Conservation (phyloP, 30 jellyfish, hydroid and myxozoan genomes). For the Chrysaora quinquecirrha region DNA sequence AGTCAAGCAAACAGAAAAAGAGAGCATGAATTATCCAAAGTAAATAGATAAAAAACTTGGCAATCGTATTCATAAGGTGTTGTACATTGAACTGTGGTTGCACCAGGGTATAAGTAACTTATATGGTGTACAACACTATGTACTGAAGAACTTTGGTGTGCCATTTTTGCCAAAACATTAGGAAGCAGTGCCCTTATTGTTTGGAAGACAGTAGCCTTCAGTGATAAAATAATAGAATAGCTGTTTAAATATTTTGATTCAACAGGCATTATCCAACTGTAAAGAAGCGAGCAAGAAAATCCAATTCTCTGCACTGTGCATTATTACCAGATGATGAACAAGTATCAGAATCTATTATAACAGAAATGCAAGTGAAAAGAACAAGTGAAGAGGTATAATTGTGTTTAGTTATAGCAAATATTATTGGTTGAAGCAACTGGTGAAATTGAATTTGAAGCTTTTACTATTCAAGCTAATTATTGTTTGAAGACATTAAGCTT, state of each 20-base stretch:
- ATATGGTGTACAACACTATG: no score
- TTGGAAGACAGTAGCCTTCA: neutral
- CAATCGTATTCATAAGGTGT: no score
- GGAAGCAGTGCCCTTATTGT: neutral
- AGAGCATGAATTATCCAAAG: no score
- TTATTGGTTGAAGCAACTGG: neutral
- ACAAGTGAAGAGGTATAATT: conserved; percentile 42
- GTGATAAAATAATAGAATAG: neutral
- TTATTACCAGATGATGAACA: conserved; percentile 55
- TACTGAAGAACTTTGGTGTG: neutral
- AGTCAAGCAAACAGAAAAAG: no score
- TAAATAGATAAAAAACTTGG: no score
- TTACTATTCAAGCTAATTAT: neutral
- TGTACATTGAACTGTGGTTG: no score
- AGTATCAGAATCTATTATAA: conserved; percentile 40
- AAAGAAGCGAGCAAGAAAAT: conserved; percentile 30
- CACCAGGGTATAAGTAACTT: no score
- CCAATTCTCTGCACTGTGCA: neutral
- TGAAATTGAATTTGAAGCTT: neutral
- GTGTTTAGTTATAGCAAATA: no score
- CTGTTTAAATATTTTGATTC: neutral
- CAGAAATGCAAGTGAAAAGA: conserved; percentile 55
- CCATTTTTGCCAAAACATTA: neutral
- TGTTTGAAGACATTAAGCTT: neutral
- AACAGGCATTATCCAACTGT: conserved; percentile 56